Conservation (phyloP, 2,113 vertebrate genomes). For the Heterocephalus glaber region DNA sequence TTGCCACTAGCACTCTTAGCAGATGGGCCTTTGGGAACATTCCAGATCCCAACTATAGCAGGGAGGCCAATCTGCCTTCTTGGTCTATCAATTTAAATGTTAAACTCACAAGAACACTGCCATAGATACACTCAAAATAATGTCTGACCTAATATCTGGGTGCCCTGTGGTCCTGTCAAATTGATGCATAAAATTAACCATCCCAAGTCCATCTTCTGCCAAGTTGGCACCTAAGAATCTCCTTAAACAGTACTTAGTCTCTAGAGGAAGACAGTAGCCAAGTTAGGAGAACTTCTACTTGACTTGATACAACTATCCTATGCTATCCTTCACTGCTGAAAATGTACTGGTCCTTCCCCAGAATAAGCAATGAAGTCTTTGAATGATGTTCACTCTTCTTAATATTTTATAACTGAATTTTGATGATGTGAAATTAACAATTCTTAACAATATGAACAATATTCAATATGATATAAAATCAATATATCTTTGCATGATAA, state of each 20-base stretch:
- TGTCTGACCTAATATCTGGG: background rate
- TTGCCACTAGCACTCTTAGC: background rate
- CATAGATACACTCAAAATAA: background rate
- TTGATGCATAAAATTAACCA: background rate
- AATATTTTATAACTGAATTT: too few species aligned
- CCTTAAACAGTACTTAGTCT: background rate
- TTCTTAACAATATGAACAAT: background rate
- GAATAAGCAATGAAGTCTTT: background rate
- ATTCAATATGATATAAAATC: background rate
- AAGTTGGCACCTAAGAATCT: background rate
- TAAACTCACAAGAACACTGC: background rate
- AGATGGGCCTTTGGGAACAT: background rate
- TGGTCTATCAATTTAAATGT: background rate
- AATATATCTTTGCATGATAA: background rate
- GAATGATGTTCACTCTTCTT: background rate
- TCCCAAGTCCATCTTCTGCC: background rate
- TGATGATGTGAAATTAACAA: background rate
- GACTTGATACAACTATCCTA: background rate
- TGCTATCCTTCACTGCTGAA: too few species aligned
- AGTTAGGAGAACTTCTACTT: background rate
- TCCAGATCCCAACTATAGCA: background rate
- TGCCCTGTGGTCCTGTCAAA: background rate
- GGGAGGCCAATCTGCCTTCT: background rate
- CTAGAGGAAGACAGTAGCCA: background rate
- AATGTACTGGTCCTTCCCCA: background rate